Evolutionary conservation across 2,113 vertebrate genomes (phyloP).

Genomic region (cattle (Bos taurus)): DNA sequence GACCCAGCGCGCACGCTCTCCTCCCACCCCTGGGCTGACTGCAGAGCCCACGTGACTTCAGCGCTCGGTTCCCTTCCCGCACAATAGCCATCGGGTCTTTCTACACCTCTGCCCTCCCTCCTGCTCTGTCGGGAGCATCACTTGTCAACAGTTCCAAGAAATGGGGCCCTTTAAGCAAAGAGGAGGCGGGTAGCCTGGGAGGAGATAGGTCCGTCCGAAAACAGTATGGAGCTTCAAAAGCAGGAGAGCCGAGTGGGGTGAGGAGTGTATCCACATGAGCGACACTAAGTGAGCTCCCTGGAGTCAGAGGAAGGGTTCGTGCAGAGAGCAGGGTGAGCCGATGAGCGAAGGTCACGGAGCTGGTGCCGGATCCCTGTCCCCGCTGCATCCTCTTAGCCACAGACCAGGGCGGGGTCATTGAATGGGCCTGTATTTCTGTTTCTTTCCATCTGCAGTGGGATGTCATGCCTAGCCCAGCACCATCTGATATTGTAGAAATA

Average conservation of each 20-base stretch:
- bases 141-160: conserved; percentile 12
- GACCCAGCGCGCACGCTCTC: not conserved
- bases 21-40: not conserved
- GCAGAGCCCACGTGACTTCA: not conserved
- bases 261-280: accelerated
- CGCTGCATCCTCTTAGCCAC: too few species aligned
- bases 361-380: too few species aligned
- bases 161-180: not conserved
- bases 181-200: not conserved
- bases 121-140: not conserved
- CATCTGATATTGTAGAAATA: not conserved
- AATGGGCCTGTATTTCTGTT: not conserved
- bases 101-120: not conserved
- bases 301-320: too few species aligned
- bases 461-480: not conserved
- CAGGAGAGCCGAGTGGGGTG: not conserved
- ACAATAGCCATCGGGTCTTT: accelerated
- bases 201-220: not conserved
- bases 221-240: not conserved
- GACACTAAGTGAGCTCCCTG: not conserved
- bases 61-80: not conserved
- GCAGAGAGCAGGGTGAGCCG: too few species aligned
- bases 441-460: not conserved
- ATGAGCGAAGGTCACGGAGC: too few species aligned
- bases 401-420: too few species aligned